These are phyloP conservation scores for Lobophora halterata DNA, from an alignment of 2,888 invertebrate species.

Conservation along the genomic window DNA sequence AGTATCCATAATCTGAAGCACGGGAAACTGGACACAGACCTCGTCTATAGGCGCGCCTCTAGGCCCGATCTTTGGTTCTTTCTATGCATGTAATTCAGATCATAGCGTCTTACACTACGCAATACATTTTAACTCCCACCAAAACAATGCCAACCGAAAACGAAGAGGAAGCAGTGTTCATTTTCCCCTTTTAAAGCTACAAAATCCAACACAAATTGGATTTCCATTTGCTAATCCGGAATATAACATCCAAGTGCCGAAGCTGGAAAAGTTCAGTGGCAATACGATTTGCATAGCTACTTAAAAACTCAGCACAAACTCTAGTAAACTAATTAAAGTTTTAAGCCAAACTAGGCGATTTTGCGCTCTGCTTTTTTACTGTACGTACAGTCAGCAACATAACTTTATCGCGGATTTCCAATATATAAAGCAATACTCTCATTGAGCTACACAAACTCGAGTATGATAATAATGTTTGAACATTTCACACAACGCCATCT, in stretches of 20 bases:
- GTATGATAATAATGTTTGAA: no score
- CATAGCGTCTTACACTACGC: no score
- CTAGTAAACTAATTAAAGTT: conserved; percentile 36
- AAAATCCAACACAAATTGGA: conserved; percentile 4
- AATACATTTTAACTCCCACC: no score
- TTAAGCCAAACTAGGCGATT: conserved; percentile 32
- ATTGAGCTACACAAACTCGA: no score
- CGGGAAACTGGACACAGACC: no score
- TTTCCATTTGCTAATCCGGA: conserved; percentile 7
- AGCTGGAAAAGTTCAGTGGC: conserved; percentile 24
- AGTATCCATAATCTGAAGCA: no score
- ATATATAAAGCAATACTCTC: conserved; percentile 22
- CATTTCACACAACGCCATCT: no score
- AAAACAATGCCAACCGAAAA: no score
- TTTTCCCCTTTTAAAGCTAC: background rate
- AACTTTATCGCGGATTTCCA: conserved; percentile 18
- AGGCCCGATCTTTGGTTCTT: no score
- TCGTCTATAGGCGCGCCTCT: no score
- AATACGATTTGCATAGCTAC: conserved; percentile 32
- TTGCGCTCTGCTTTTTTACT: conserved; percentile 25
- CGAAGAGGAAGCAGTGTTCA: no score
- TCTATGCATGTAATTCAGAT: no score
- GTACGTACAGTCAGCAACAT: conserved; percentile 29
- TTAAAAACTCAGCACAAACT: conserved; percentile 32
- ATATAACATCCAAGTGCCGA: conserved; percentile 11